These are phyloP conservation scores for Xiphophorus maculatus DNA, from an alignment of 2,113 vertebrate species.

Conservation along the genomic window DNA sequence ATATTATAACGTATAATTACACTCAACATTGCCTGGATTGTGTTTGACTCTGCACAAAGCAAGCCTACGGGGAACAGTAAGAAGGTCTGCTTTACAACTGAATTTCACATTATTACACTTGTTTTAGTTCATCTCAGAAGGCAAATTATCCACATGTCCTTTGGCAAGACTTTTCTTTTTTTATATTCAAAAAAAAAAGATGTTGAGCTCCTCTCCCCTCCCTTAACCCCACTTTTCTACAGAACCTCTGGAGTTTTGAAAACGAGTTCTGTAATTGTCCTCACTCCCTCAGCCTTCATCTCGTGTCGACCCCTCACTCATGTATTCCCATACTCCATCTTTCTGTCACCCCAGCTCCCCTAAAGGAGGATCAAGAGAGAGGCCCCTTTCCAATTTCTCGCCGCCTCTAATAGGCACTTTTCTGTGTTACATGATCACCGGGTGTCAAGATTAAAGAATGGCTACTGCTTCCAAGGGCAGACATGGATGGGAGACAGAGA, in stretches of 20 bases:
- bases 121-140: conserved; percentile 60
- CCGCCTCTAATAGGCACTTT: conserved; percentile 76
- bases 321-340: conserved; percentile 39
- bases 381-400: conserved; percentile 68
- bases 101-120: conserved; percentile 62
- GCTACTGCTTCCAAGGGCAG: conserved; percentile 68
- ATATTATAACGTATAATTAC: conserved; percentile 48
- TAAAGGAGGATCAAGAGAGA: conserved; percentile 65
- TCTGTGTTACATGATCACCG: conserved; percentile 73
- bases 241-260: conserved; percentile 52
- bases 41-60: conserved; percentile 42
- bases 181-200: neutral
- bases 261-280: conserved; percentile 53
- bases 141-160: conserved; percentile 42
- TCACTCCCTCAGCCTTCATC: conserved; percentile 32
- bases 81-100: conserved; percentile 49
- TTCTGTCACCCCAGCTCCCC: conserved; percentile 64
- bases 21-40: conserved; percentile 37
- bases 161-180: conserved; percentile 26
- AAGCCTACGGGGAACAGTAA: conserved; percentile 37
- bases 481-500: conserved; percentile 71
- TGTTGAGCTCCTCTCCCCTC: conserved; percentile 10
- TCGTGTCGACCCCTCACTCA: conserved; percentile 27
- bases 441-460: conserved; percentile 83
- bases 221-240: conserved; percentile 12